These are phyloP conservation scores for Crematogaster levior DNA, from an alignment of 2,888 invertebrate genomes.

Conservation along the genomic window DNA sequence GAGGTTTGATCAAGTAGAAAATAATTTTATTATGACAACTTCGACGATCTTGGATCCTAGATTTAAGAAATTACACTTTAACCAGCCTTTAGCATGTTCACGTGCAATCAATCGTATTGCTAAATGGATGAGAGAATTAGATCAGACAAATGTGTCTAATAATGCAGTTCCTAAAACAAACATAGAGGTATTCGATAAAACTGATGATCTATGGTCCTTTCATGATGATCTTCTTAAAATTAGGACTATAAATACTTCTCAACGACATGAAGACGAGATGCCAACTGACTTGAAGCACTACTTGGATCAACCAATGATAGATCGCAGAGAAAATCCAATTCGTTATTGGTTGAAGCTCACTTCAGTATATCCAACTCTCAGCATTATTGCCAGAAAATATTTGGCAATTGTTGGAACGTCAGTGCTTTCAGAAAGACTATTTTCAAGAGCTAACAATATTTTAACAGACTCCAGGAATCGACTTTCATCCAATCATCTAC, in stretches of 20 bases:
- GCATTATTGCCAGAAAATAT: conserved; percentile 29
- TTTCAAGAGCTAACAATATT: too few species aligned
- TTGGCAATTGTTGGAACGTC: conserved; percentile 34
- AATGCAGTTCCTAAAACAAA: neutral
- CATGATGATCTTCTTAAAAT: conserved; percentile 22
- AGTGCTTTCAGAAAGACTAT: conserved; percentile 40
- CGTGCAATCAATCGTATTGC: conserved; percentile 24
- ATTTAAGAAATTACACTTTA: conserved; percentile 18
- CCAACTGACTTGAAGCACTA: too few species aligned
- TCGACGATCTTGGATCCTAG: conserved; percentile 34
- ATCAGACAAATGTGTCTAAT: conserved; percentile 9
- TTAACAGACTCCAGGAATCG: conserved; percentile 25
- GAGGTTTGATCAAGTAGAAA: conserved; percentile 36
- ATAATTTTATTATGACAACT: conserved; percentile 33
- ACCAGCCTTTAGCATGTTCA: neutral
- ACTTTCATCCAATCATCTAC: conserved; percentile 25
- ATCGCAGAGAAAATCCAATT: conserved; percentile 18
- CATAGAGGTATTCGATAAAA: neutral
- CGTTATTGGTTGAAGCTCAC: conserved; percentile 8
- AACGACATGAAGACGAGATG: conserved; percentile 4
- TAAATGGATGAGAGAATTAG: conserved; percentile 18
- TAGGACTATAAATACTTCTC: neutral
- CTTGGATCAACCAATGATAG: conserved; percentile 38
- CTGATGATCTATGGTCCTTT: conserved; percentile 16
- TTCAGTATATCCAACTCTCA: conserved; percentile 33